Evolutionary conservation across 1,140 invertebrate species (phyloP).

Genomic region (Brachystomella parvula): DNA sequence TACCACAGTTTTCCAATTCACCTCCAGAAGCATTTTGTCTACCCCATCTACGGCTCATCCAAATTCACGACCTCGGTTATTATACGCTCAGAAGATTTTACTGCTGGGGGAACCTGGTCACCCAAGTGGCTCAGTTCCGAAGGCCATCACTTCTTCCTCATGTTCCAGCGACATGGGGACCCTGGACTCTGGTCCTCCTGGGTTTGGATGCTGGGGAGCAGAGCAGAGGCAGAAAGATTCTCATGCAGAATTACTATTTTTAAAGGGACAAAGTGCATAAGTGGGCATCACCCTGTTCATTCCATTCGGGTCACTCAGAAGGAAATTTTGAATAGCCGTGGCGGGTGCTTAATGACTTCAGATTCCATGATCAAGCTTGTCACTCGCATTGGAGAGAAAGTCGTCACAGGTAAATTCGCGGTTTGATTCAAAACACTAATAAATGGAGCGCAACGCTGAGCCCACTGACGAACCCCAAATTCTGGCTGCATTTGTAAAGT

Average conservation of each 20-base stretch:
- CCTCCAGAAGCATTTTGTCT: neutral
- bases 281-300: constrained; percentile 1
- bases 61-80: constrained; percentile 4
- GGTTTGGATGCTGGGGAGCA: constrained; percentile 19
- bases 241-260: constrained; percentile 7
- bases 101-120: neutral
- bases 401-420: neutral
- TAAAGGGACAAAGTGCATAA: neutral
- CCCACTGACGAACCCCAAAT: too few species aligned
- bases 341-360: neutral
- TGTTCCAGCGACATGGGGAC: constrained; percentile 7
- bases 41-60: neutral
- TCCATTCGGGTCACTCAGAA: neutral
- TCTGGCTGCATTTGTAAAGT: too few species aligned
- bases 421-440: too few species aligned
- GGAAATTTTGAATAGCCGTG: neutral
- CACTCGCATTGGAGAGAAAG: neutral
- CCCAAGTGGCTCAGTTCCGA: constrained; percentile 16
- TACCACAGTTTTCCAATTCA: constrained; percentile 17
- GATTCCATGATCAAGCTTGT: neutral
- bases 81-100: constrained; percentile 1
- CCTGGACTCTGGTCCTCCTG: constrained; percentile 17
- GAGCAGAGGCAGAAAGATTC: constrained; percentile 9
- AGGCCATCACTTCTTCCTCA: constrained; percentile 16
- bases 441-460: too few species aligned